phyloP scores from a whole-genome alignment of 1,140 invertebrate genomes.

The Sesamia nonagrioides region DNA sequence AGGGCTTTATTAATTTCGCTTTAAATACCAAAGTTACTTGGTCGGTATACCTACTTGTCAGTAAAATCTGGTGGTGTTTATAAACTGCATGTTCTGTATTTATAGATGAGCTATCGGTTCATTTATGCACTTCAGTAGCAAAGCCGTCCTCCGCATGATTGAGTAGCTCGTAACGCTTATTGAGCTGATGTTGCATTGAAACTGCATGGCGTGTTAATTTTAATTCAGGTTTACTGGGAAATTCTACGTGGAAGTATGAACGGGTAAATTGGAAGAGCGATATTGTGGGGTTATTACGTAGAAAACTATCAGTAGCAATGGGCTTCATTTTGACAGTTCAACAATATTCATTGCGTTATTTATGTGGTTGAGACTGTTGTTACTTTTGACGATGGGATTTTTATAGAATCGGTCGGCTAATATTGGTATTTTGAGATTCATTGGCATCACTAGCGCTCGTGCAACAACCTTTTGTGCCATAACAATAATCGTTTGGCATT shows the following conservation, averaged over 20 bases:
- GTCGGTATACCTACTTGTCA: constrained; percentile 10
- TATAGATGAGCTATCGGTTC: constrained; percentile 13
- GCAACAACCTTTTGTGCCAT: too few species aligned
- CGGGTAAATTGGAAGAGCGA: not conserved
- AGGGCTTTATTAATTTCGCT: constrained; percentile 21
- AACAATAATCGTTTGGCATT: too few species aligned
- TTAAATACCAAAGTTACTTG: constrained; percentile 14
- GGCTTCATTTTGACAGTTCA: too few species aligned
- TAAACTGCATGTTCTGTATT: constrained; percentile 8
- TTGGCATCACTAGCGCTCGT: too few species aligned
- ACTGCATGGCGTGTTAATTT: not conserved
- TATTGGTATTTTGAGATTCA: not conserved
- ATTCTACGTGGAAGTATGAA: not conserved
- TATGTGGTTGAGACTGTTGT: too few species aligned
- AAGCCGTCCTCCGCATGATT: constrained; percentile 17
- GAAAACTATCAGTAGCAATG: too few species aligned
- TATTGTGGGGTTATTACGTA: too few species aligned
- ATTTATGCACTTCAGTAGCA: constrained; percentile 8
- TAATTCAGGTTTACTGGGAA: not conserved
- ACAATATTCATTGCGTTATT: too few species aligned
- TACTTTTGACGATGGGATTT: too few species aligned
- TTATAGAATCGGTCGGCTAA: too few species aligned
- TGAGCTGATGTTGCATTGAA: constrained; percentile 6
- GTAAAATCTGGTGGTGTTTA: not conserved
- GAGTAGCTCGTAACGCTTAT: constrained; percentile 8